Percentiles rank a stretch among this genome's conserved stretches.
Evolutionary conservation across 2,888 invertebrate species (phyloP).

Genomic region (Mayetiola destructor): DNA sequence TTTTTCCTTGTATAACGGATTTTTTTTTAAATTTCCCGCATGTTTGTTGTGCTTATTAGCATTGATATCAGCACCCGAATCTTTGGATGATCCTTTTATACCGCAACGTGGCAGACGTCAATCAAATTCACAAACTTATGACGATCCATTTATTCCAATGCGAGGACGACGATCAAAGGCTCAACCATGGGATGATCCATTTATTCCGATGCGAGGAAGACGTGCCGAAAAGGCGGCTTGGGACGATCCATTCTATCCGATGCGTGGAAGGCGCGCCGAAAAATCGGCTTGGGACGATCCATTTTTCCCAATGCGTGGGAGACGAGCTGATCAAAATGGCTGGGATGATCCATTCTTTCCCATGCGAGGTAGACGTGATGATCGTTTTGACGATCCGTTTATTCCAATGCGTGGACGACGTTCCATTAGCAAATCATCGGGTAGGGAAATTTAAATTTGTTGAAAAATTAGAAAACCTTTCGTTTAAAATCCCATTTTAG

Average conservation of each 20-base stretch:
- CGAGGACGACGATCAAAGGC: constrained; percentile 1
- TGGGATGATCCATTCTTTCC: constrained; percentile 26
- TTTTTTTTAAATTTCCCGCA: not conserved
- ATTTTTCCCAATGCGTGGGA: not conserved
- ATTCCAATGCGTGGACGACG: constrained; percentile 8
- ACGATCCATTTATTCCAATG: constrained; percentile 9
- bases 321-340: not conserved
- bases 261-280: not conserved
- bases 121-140: constrained; percentile 1
- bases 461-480: too few relatives aligned
- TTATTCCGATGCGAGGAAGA: not conserved
- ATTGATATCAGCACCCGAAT: constrained; percentile 6
- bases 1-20: not conserved
- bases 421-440: not conserved
- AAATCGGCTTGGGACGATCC: not conserved
- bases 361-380: constrained; percentile 31
- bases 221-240: not conserved
- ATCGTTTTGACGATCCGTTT: not conserved
- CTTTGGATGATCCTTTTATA: constrained; percentile 27
- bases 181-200: constrained; percentile 9
- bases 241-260: not conserved
- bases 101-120: constrained; percentile 31
- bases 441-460: constrained; percentile 1
- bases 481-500: not conserved
- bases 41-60: not conserved